Evolutionary conservation across 2,888 invertebrate genomes (phyloP).

Genomic region (Epinotia nisella): DNA sequence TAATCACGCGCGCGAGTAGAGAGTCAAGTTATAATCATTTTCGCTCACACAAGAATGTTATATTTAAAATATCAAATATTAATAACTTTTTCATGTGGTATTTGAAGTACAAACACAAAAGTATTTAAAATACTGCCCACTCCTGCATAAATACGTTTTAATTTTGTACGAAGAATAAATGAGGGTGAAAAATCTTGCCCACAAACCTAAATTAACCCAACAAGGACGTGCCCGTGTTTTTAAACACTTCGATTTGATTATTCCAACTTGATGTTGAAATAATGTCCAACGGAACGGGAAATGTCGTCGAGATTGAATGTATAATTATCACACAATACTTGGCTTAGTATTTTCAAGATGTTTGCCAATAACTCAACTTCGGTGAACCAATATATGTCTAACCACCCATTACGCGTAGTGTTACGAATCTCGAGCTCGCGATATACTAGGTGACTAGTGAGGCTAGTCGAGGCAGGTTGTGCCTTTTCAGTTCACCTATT

Average conservation of each 20-base stretch:
- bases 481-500: too few species aligned
- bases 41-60: too few species aligned
- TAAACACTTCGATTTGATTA: constrained; percentile 22
- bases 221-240: constrained; percentile 4
- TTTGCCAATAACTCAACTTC: not conserved
- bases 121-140: too few species aligned
- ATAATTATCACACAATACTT: constrained; percentile 24
- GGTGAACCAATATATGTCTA: not conserved
- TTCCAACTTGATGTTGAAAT: constrained; percentile 25
- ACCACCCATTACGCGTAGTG: not conserved
- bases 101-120: too few species aligned
- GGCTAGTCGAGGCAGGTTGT: not conserved
- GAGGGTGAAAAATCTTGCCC: not conserved
- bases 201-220: not conserved
- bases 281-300: constrained; percentile 17
- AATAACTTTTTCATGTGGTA: too few species aligned
- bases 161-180: not conserved
- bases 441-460: not conserved
- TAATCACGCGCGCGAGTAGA: too few species aligned
- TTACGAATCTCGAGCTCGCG: not conserved
- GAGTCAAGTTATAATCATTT: too few species aligned
- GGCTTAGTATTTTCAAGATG: not conserved
- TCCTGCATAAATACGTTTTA: too few species aligned
- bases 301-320: constrained; percentile 19
- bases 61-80: too few species aligned